Evolutionary conservation across 2,888 invertebrate species (phyloP).

Genomic region (Drosophila kokeensis): DNA sequence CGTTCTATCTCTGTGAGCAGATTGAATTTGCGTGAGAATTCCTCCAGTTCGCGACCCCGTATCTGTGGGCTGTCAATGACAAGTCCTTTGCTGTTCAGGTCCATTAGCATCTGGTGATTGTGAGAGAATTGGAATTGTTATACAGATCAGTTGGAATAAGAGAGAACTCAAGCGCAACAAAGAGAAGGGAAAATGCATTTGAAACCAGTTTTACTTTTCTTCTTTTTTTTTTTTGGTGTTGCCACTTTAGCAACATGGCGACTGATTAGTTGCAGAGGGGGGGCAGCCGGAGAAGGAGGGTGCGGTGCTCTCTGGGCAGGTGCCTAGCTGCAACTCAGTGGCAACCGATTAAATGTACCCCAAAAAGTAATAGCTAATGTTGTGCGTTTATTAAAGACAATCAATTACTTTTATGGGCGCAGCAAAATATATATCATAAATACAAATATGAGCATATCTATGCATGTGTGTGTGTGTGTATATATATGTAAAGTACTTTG

Average conservation of each 20-base stretch:
- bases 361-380: slow-evolving; percentile 37
- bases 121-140: slow-evolving; percentile 11
- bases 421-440: slow-evolving; percentile 30
- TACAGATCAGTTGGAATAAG: slow-evolving; percentile 9
- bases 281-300: background rate
- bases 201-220: slow-evolving; percentile 57
- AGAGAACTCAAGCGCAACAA: slow-evolving; percentile 11
- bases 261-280: slow-evolving; percentile 23
- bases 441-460: slow-evolving; percentile 32
- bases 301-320: slow-evolving; percentile 16
- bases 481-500: slow-evolving; percentile 30
- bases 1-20: slow-evolving; percentile 92
- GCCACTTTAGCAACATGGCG: slow-evolving; percentile 76
- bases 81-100: slow-evolving; percentile 93
- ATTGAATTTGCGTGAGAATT: slow-evolving; percentile 93
- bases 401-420: slow-evolving; percentile 58
- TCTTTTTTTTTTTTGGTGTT: slow-evolving; percentile 46
- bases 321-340: slow-evolving; percentile 33
- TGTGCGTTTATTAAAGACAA: slow-evolving; percentile 56
- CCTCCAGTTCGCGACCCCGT: slow-evolving; percentile 93
- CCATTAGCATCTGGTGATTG: slow-evolving; percentile 93
- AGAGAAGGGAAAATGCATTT: slow-evolving; percentile 59
- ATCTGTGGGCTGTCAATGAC: slow-evolving; percentile 93
- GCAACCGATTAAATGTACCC: slow-evolving; percentile 24
- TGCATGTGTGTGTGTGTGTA: slow-evolving; percentile 18